A percentile compares a stretch with the other conserved stretches of the same genome.
These are phyloP conservation scores for Piezodorus guildinii DNA, from an alignment of 1,140 invertebrate species.

Conservation along the genomic window DNA sequence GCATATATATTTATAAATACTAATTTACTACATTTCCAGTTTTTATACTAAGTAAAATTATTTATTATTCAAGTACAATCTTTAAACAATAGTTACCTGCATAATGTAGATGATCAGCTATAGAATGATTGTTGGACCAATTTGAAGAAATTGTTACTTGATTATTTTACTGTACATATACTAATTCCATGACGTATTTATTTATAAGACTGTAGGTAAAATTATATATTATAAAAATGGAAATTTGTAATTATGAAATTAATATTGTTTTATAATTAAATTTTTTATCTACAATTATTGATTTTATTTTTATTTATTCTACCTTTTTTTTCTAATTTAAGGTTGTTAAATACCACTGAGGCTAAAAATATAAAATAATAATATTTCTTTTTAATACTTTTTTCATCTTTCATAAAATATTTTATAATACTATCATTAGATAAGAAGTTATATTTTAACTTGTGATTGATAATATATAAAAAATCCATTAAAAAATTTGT, in stretches of 20 bases:
- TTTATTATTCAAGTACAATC: conserved; percentile 17
- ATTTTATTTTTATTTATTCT: not conserved
- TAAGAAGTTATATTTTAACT: no score
- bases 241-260: not conserved
- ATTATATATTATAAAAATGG: conserved; percentile 4
- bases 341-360: no score
- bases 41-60: conserved; percentile 2
- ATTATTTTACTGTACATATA: conserved; percentile 8
- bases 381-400: no score
- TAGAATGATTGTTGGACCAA: not conserved
- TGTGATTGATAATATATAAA: no score
- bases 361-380: no score
- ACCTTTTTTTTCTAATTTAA: no score
- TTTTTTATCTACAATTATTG: not conserved
- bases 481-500: no score
- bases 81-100: conserved; percentile 14
- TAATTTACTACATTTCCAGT: not conserved
- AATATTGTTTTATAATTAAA: conserved; percentile 15
- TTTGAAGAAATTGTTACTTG: not conserved
- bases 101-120: conserved; percentile 8
- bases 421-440: no score
- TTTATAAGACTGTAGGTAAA: conserved; percentile 15
- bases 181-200: conserved; percentile 13
- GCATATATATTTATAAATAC: not conserved
- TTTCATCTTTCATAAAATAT: no score